phyloP scores from a whole-genome alignment of 2,888 invertebrate genomes.

The Nephrotoma guestfalica region DNA sequence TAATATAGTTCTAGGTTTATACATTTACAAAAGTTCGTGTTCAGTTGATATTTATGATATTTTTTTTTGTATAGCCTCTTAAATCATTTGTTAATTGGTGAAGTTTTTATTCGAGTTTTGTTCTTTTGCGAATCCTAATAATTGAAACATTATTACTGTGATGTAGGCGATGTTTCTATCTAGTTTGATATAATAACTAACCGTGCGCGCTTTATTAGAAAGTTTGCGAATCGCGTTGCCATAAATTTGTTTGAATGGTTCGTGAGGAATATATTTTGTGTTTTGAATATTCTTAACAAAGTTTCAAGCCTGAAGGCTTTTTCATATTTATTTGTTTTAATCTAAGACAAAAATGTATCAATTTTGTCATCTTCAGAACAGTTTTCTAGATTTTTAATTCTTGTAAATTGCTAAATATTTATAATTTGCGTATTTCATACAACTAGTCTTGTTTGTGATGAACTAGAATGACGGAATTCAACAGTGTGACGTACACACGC shows the following conservation, averaged over 20 bases:
- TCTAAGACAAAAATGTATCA: no score
- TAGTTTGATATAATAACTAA: not conserved
- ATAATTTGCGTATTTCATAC: no score
- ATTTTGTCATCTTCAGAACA: no score
- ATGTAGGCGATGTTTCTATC: not conserved
- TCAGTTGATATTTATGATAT: not conserved
- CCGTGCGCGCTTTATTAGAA: not conserved
- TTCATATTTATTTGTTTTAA: no score
- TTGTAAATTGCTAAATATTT: no score
- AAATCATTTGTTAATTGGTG: not conserved
- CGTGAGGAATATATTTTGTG: no score
- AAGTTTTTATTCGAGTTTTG: not conserved
- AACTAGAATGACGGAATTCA: no score
- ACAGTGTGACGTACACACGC: no score
- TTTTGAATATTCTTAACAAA: no score
- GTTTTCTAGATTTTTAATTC: no score
- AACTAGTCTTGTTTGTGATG: no score
- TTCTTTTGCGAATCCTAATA: not conserved
- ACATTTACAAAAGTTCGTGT: not conserved
- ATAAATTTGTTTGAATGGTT: not conserved
- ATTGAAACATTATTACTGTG: not conserved
- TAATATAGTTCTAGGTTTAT: not conserved
- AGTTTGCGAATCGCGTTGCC: not conserved
- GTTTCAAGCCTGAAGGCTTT: no score
- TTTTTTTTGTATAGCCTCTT: not conserved